phyloP scores from a whole-genome alignment of 2,797 vertebrate species.

The Scomberomorus guttatus region DNA sequence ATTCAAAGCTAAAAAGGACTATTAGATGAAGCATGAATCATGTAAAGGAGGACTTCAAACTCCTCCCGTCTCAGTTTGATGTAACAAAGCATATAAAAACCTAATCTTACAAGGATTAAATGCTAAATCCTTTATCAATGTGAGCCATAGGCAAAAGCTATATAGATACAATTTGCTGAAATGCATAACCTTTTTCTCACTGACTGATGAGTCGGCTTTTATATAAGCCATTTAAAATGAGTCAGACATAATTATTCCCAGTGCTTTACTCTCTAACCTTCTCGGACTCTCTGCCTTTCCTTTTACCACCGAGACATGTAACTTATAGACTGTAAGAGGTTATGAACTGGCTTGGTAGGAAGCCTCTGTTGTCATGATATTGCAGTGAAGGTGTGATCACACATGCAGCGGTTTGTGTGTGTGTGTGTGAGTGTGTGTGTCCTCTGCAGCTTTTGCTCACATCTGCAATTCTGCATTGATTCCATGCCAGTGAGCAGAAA shows the following conservation, averaged over 20 bases:
- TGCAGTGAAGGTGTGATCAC: constrained; percentile 46
- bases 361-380: constrained; percentile 50
- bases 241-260: constrained; percentile 52
- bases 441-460: constrained; percentile 75
- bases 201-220: constrained; percentile 62
- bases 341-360: constrained; percentile 30
- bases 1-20: constrained; percentile 24
- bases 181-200: constrained; percentile 51
- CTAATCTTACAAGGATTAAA: constrained; percentile 59
- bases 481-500: constrained; percentile 73
- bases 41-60: constrained; percentile 25
- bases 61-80: constrained; percentile 39
- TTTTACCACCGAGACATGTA: constrained; percentile 13
- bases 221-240: constrained; percentile 67
- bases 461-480: constrained; percentile 78
- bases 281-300: constrained; percentile 23
- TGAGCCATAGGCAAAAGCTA: constrained; percentile 49
- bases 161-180: constrained; percentile 43
- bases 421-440: constrained; percentile 18
- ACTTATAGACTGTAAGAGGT: constrained; percentile 37
- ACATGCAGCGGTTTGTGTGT: background rate
- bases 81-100: constrained; percentile 52
- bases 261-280: constrained; percentile 51
- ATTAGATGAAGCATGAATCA: constrained; percentile 25
- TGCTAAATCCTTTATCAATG: constrained; percentile 55